phyloP scores from a whole-genome alignment of 2,888 invertebrate genomes.

The Achlya flavicornis region DNA sequence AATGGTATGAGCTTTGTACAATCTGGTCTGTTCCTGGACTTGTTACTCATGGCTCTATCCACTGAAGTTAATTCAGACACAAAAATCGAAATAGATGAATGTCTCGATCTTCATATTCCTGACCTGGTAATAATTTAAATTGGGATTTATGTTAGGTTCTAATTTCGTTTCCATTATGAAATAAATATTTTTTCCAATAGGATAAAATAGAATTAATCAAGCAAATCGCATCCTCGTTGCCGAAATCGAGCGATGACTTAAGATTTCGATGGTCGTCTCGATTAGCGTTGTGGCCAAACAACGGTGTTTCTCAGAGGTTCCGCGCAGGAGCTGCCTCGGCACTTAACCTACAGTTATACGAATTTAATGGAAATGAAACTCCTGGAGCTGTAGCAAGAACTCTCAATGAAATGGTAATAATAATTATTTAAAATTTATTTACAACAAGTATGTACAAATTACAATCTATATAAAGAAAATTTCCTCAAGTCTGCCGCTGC shows the following conservation, averaged over 20 bases:
- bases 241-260: slow-evolving; percentile 49
- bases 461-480: no score
- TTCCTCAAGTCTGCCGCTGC: no score
- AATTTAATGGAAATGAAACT: slow-evolving; percentile 54
- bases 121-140: slow-evolving; percentile 49
- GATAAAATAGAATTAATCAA: slow-evolving; percentile 57
- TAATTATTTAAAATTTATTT: not conserved
- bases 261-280: slow-evolving; percentile 64
- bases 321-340: slow-evolving; percentile 41
- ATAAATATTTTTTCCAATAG: slow-evolving; percentile 38
- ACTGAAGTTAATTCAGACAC: slow-evolving; percentile 61
- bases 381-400: slow-evolving; percentile 43
- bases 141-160: not conserved
- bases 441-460: no score
- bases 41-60: slow-evolving; percentile 62
- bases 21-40: slow-evolving; percentile 66
- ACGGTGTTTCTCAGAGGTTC: slow-evolving; percentile 43
- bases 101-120: slow-evolving; percentile 47
- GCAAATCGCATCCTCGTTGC: slow-evolving; percentile 53
- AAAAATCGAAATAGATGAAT: slow-evolving; percentile 59
- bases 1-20: slow-evolving; percentile 76
- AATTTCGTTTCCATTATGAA: not conserved
- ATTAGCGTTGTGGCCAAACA: slow-evolving; percentile 50
- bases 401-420: slow-evolving; percentile 66
- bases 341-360: slow-evolving; percentile 45